phyloP scores from a whole-genome alignment of 2,113 vertebrate species.

The Oenanthe melanoleuca region DNA sequence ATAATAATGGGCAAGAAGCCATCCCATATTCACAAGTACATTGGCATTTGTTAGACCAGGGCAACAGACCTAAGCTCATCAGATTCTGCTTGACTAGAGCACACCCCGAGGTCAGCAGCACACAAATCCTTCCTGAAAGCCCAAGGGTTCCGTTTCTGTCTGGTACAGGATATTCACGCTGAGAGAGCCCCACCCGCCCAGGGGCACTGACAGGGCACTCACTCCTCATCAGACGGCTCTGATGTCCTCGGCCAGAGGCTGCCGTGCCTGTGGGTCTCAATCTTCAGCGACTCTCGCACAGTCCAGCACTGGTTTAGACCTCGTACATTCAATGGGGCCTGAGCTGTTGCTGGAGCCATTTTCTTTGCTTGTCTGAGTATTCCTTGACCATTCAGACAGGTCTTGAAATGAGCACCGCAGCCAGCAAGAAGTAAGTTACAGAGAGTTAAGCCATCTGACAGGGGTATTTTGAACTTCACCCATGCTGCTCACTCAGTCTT shows the following conservation, averaged over 20 bases:
- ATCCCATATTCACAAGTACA: not conserved
- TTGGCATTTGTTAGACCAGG: not conserved
- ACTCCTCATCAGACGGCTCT: not conserved
- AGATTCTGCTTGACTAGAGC: not conserved
- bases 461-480: not conserved
- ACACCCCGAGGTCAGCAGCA: not conserved
- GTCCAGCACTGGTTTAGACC: not conserved
- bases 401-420: not conserved
- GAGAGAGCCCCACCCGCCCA: not conserved
- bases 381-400: not conserved
- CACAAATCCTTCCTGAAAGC: not conserved
- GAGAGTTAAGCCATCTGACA: not conserved
- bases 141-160: not conserved
- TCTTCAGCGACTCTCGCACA: not conserved
- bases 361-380: not conserved
- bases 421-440: not conserved
- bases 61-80: not conserved
- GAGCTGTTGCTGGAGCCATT: not conserved
- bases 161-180: not conserved
- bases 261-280: not conserved
- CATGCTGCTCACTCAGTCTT: not conserved
- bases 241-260: not conserved
- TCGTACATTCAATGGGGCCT: fast-evolving
- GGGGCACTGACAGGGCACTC: not conserved
- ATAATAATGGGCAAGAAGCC: not conserved